phyloP scores from a whole-genome alignment of 2,888 invertebrate genomes.

The Arrhopalites spinosus region DNA sequence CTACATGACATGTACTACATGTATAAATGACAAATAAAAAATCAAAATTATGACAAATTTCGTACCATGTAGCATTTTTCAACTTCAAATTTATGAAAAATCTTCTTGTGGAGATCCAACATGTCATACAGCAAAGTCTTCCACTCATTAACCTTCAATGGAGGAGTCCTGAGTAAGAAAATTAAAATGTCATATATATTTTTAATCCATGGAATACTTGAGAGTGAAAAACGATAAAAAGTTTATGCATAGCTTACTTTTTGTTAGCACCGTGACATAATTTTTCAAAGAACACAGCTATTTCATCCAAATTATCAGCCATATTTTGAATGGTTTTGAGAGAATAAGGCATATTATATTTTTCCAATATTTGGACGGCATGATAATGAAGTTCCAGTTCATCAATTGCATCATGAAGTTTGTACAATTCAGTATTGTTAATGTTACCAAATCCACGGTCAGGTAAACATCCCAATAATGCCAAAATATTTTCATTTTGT shows the following conservation, averaged over 20 bases:
- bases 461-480: conserved; percentile 66
- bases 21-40: neutral
- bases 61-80: conserved; percentile 40
- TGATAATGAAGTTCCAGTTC: conserved; percentile 63
- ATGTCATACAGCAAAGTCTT: conserved; percentile 70
- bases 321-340: conserved; percentile 61
- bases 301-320: conserved; percentile 58
- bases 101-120: conserved; percentile 66
- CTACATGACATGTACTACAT: neutral
- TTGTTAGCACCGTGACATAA: conserved; percentile 59
- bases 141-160: conserved; percentile 66
- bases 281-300: conserved; percentile 59
- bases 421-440: conserved; percentile 43
- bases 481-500: conserved; percentile 68
- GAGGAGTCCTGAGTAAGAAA: conserved; percentile 57
- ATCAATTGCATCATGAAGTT: conserved; percentile 61
- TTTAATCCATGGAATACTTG: neutral
- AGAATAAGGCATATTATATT: conserved; percentile 61
- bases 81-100: conserved; percentile 28
- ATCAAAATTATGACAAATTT: conserved; percentile 20
- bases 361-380: conserved; percentile 63
- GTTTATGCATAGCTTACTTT: conserved; percentile 56
- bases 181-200: too few species aligned
- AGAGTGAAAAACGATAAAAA: neutral
- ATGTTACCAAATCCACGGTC: conserved; percentile 58